phyloP scores from a whole-genome alignment of 2,113 vertebrate genomes.

The Tachycineta bicolor region DNA sequence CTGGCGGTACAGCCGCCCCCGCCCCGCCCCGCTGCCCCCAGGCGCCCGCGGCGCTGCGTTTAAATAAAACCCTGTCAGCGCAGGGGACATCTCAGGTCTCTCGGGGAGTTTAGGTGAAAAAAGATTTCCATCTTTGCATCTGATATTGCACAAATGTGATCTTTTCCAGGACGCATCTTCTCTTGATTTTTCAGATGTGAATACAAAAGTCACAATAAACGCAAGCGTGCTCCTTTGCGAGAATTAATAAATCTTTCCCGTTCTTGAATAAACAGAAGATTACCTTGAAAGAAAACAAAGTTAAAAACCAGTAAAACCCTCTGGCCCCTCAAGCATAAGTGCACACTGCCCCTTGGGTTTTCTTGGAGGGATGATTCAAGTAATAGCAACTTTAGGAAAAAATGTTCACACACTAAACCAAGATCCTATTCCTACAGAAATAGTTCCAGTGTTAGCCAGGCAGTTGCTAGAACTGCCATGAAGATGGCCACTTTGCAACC shows the following conservation, averaged over 20 bases:
- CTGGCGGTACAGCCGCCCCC: neutral
- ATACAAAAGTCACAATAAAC: neutral
- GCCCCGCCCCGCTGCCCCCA: too few species aligned
- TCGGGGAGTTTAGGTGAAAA: neutral
- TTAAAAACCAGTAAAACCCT: neutral
- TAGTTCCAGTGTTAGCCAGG: neutral
- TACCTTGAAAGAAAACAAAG: neutral
- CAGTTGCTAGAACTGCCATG: neutral
- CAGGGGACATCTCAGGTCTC: neutral
- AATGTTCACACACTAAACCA: neutral
- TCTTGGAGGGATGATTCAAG: neutral
- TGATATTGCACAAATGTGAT: neutral
- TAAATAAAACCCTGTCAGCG: accelerated
- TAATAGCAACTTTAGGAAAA: neutral
- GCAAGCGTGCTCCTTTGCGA: neutral
- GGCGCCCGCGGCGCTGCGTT: neutral
- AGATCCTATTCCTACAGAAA: neutral
- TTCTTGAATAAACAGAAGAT: neutral
- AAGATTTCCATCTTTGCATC: neutral
- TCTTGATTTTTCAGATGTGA: neutral
- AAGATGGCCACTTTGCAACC: neutral
- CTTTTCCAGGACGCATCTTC: neutral
- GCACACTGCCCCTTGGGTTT: neutral
- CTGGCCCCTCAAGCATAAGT: neutral
- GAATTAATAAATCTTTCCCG: neutral